A percentile compares a stretch with the other conserved stretches of the same genome.
Evolutionary conservation across 2,797 vertebrate species (phyloP).

Genomic region (Pyrocephalus nanus): DNA sequence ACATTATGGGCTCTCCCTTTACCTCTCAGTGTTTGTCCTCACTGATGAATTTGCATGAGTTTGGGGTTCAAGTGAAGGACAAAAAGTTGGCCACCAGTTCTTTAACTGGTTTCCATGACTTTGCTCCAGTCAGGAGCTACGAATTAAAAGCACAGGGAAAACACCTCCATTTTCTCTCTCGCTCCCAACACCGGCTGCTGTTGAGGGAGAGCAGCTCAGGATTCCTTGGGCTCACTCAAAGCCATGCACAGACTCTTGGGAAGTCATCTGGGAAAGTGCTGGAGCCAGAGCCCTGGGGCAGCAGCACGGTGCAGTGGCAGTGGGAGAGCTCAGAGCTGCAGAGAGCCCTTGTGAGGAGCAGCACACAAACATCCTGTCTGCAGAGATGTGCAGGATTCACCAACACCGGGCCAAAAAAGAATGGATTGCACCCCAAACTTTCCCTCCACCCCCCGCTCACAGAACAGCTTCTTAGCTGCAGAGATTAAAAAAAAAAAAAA

Average conservation of each 20-base stretch:
- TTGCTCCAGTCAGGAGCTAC: neutral
- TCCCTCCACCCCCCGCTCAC: neutral
- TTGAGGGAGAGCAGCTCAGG: neutral
- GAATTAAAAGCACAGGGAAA: neutral
- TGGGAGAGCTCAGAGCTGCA: neutral
- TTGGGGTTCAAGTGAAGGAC: neutral
- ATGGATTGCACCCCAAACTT: neutral
- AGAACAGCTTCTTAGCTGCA: neutral
- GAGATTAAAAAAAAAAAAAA: rapidly evolving
- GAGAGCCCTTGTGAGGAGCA: neutral
- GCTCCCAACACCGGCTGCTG: neutral
- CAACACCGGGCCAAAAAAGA: rapidly evolving
- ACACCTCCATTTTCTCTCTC: neutral
- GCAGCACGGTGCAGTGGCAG: rapidly evolving
- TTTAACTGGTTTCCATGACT: neutral
- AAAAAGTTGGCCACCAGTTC: neutral
- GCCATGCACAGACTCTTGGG: neutral
- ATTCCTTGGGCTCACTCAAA: neutral
- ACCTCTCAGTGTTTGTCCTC: neutral
- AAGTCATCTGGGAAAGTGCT: neutral
- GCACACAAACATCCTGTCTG: neutral
- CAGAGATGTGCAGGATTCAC: neutral
- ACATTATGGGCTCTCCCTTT: neutral
- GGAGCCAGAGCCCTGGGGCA: neutral
- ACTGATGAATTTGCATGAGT: neutral